Conservation (phyloP, 2,888 invertebrate genomes). For the Drosophila neonasuta region DNA sequence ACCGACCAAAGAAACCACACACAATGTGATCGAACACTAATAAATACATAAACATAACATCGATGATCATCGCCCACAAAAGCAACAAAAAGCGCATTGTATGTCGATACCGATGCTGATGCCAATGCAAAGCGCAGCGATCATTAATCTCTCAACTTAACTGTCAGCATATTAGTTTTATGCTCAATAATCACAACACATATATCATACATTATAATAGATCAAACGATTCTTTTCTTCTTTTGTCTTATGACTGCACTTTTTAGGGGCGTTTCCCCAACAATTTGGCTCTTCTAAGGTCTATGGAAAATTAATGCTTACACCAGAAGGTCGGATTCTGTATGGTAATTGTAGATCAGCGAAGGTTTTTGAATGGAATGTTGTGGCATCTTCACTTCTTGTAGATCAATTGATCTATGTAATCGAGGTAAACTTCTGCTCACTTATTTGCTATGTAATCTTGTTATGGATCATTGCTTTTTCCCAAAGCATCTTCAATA, state of each 20-base stretch:
- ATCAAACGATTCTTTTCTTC: conserved; percentile 24
- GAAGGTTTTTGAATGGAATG: conserved; percentile 12
- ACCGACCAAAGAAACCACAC: conserved; percentile 3
- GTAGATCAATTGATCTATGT: not conserved
- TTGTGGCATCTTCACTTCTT: conserved; percentile 8
- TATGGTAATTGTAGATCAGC: conserved; percentile 33
- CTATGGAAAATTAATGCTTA: conserved; percentile 25
- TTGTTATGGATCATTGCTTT: not conserved
- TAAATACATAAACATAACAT: conserved; percentile 42
- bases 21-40: conserved; percentile 32
- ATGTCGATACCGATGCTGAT: not conserved
- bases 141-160: conserved; percentile 53
- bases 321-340: conserved; percentile 34
- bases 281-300: conserved; percentile 22
- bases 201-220: conserved; percentile 39
- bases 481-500: not conserved
- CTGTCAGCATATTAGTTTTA: conserved; percentile 64
- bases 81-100: conserved; percentile 25
- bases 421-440: conserved; percentile 1
- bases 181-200: conserved; percentile 42
- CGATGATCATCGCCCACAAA: conserved; percentile 32
- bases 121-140: conserved; percentile 26
- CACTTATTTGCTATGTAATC: not conserved
- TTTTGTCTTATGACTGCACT: conserved; percentile 31
- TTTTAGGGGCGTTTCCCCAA: conserved; percentile 36